phyloP scores from a whole-genome alignment of 2,797 vertebrate species.

The Halcyon leucocephala region DNA sequence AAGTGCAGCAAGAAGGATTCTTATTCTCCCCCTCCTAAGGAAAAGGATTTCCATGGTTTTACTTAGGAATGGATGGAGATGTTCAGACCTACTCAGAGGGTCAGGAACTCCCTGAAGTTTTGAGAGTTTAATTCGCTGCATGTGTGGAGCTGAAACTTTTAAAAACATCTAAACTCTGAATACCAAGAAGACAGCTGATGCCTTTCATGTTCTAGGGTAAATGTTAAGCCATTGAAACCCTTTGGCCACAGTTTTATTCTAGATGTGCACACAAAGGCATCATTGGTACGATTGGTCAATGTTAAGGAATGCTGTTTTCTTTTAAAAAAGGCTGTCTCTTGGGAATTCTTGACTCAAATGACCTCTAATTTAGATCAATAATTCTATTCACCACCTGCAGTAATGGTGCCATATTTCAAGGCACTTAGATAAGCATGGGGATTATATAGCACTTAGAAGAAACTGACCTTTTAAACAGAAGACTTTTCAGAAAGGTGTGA shows the following conservation, averaged over 20 bases:
- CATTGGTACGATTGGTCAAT: background rate
- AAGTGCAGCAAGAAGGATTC: background rate
- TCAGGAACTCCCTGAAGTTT: background rate
- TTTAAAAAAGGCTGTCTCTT: background rate
- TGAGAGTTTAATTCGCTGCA: background rate
- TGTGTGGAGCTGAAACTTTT: background rate
- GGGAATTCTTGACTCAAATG: background rate
- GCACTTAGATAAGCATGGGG: background rate
- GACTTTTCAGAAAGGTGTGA: slow-evolving; percentile 23
- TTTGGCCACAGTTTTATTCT: background rate
- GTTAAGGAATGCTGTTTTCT: background rate
- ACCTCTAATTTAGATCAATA: background rate
- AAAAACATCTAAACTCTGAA: background rate
- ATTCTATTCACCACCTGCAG: background rate
- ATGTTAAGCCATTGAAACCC: background rate
- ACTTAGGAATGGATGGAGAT: background rate
- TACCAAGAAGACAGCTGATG: background rate
- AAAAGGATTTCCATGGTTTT: background rate
- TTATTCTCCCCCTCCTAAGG: background rate
- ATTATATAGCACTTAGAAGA: slow-evolving; percentile 22
- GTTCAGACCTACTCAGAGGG: background rate
- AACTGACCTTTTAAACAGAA: background rate
- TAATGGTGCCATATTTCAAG: background rate
- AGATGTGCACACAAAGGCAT: background rate
- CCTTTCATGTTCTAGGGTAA: background rate